Evolutionary conservation across 2,113 vertebrate species (phyloP).

Genomic region (Pelodiscus sinensis): DNA sequence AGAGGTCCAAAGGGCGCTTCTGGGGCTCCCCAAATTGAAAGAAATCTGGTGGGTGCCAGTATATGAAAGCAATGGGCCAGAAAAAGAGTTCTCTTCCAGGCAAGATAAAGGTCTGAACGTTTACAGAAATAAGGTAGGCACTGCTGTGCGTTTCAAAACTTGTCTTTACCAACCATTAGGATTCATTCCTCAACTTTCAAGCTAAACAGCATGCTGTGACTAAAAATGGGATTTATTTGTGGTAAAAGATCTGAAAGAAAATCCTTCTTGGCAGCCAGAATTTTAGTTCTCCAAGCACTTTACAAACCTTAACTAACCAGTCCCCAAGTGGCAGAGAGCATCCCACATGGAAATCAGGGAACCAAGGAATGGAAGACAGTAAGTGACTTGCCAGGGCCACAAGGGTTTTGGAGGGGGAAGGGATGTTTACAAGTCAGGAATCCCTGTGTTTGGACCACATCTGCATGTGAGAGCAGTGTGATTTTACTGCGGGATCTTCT

Average conservation of each 20-base stretch:
- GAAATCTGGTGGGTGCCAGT: not conserved
- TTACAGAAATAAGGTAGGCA: not conserved
- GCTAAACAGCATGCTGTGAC: not conserved
- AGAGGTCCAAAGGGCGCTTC: conserved; percentile 36
- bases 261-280: not conserved
- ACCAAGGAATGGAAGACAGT: not conserved
- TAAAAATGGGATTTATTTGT: not conserved
- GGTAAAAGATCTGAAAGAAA: not conserved
- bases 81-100: not conserved
- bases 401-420: no score
- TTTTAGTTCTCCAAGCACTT: not conserved
- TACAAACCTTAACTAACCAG: not conserved
- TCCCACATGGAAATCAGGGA: not conserved
- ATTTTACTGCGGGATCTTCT: not conserved
- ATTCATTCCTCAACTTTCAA: not conserved
- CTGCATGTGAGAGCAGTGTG: not conserved
- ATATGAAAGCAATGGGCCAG: not conserved
- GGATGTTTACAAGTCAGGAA: not conserved
- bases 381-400: not conserved
- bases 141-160: not conserved
- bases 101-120: not conserved
- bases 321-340: not conserved
- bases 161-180: not conserved
- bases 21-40: not conserved
- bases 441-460: not conserved